phyloP scores from a whole-genome alignment of 2,888 invertebrate genomes.

The Ischnus inquisitorius region DNA sequence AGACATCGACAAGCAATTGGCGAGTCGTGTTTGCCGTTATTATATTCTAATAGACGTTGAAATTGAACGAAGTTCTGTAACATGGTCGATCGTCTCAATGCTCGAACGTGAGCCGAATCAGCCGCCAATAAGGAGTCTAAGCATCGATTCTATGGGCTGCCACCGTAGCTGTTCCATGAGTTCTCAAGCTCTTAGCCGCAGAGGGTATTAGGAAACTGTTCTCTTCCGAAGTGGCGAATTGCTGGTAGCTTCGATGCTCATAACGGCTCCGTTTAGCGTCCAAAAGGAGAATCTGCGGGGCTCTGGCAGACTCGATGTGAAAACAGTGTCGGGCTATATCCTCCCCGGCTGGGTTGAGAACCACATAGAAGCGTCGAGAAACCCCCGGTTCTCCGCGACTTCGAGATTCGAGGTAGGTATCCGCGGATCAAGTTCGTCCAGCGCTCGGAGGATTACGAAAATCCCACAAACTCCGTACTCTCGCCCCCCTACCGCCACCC shows the following conservation, averaged over 20 bases:
- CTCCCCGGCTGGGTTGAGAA: slow-evolving; percentile 29
- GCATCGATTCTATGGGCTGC: slow-evolving; percentile 50
- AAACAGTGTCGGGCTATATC: slow-evolving; percentile 51
- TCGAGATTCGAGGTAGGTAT: slow-evolving; percentile 59
- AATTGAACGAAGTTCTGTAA: slow-evolving; percentile 14
- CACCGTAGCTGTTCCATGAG: slow-evolving; percentile 34
- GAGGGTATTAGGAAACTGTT: slow-evolving; percentile 56
- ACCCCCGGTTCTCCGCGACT: slow-evolving; percentile 58
- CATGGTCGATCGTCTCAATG: slow-evolving; percentile 10
- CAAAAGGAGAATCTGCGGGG: slow-evolving; percentile 30
- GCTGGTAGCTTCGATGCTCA: slow-evolving; percentile 40
- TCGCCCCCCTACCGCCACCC: slow-evolving; percentile 33
- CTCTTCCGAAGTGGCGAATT: slow-evolving; percentile 50
- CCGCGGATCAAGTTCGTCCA: slow-evolving; percentile 64
- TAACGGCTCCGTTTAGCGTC: slow-evolving; percentile 39
- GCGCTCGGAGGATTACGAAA: slow-evolving; percentile 67
- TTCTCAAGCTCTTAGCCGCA: slow-evolving; percentile 47
- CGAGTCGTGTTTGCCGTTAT: slow-evolving; percentile 23
- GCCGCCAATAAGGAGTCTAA: slow-evolving; percentile 51
- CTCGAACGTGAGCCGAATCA: slow-evolving; percentile 2
- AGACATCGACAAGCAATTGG: neutral
- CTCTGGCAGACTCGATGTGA: slow-evolving; percentile 48
- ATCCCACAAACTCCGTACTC: slow-evolving; percentile 61
- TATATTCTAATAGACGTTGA: neutral
- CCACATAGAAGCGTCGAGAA: slow-evolving; percentile 41